These are phyloP conservation scores for Hippocampus comes DNA, from an alignment of 2,113 vertebrate species.

Conservation along the genomic window DNA sequence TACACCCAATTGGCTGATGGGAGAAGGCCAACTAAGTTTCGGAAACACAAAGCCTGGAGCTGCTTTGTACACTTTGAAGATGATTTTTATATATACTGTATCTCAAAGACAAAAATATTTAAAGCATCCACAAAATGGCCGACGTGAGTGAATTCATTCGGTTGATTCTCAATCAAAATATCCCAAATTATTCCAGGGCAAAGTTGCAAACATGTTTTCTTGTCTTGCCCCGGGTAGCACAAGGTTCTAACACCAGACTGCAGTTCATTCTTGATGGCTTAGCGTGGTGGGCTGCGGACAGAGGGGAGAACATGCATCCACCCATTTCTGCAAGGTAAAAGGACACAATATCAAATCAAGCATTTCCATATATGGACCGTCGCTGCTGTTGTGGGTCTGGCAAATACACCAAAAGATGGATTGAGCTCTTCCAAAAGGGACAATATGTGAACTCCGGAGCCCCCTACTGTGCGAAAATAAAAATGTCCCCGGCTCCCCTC, in stretches of 20 bases:
- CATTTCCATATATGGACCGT: constrained; percentile 98
- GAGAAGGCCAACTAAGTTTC: not conserved
- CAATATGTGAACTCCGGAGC: constrained; percentile 75
- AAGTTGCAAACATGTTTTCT: constrained; percentile 88
- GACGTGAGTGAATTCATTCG: not conserved
- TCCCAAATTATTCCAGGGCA: constrained; percentile 62
- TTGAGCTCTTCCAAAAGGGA: not conserved
- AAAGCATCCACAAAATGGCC: not conserved
- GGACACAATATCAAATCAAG: constrained; percentile 99
- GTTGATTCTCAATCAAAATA: not conserved
- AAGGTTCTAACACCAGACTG: constrained; percentile 87
- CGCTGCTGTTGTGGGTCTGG: constrained; percentile 64
- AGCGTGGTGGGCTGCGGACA: constrained; percentile 47
- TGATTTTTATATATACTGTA: not conserved
- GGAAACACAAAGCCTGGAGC: constrained; percentile 2
- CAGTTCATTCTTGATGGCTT: constrained; percentile 89
- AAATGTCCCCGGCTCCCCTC: constrained; percentile 13
- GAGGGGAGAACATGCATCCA: constrained; percentile 78
- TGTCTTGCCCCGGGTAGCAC: constrained; percentile 84
- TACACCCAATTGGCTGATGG: not conserved
- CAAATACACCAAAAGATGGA: constrained; percentile 39
- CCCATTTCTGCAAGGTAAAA: constrained; percentile 99
- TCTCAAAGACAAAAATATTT: not conserved
- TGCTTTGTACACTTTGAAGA: constrained; percentile 1
- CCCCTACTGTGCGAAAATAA: constrained; percentile 78